Conservation (phyloP, 2,113 vertebrate genomes). For the Anser cygnoides region DNA sequence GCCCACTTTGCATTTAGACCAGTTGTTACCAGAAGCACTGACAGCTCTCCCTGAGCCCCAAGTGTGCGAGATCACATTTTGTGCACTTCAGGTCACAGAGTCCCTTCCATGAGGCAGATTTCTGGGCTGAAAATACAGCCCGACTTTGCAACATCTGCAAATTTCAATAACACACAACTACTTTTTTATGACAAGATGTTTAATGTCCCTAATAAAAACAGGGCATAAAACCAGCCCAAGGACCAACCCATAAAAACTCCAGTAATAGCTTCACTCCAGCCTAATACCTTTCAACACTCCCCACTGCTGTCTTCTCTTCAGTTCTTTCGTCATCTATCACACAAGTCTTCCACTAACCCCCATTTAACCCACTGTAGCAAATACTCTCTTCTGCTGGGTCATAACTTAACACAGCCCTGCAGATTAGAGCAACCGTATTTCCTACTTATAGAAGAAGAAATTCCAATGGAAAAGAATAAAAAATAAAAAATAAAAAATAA, state of each 20-base stretch:
- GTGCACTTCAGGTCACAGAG: background rate
- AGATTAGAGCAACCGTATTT: background rate
- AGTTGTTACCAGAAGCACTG: background rate
- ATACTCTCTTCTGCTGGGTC: background rate
- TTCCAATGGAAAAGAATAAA: background rate
- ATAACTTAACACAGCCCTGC: background rate
- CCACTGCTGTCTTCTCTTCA: background rate
- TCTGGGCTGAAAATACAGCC: background rate
- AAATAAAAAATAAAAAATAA: background rate
- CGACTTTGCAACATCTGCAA: background rate
- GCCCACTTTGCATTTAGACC: background rate
- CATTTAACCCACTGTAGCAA: background rate
- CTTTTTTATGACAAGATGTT: conserved; percentile 8
- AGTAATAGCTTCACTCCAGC: background rate
- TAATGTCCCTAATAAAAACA: conserved; percentile 27
- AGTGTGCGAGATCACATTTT: background rate
- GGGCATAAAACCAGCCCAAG: conserved; percentile 10
- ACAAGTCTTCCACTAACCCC: background rate
- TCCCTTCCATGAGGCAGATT: background rate
- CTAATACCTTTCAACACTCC: background rate
- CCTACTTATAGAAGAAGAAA: background rate
- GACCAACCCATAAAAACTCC: conserved; percentile 15
- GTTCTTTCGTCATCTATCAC: background rate
- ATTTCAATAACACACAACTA: background rate
- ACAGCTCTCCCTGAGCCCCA: background rate